Conservation (phyloP, 2,888 invertebrate species). For the Matsumyia berberina region DNA sequence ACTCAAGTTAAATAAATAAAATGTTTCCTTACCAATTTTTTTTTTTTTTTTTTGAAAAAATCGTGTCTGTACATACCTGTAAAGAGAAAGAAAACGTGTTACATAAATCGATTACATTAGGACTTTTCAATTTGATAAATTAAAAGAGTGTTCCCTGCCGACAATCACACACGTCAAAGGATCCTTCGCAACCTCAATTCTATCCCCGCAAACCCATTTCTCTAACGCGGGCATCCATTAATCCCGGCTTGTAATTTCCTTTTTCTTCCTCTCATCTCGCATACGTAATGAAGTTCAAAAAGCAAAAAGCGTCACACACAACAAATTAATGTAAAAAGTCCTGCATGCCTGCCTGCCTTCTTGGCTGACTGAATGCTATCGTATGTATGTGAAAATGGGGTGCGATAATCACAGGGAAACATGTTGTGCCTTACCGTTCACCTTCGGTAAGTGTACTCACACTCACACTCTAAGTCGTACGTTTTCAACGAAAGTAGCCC, state of each 20-base stretch:
- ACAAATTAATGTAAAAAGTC: constrained; percentile 72
- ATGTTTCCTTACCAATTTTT: constrained; percentile 50
- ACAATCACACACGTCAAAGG: constrained; percentile 4
- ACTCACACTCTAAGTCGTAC: constrained; percentile 34
- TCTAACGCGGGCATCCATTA: constrained; percentile 56
- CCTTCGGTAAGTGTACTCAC: constrained; percentile 14
- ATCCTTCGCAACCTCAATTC: neutral
- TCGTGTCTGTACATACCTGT: constrained; percentile 62
- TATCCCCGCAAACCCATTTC: neutral
- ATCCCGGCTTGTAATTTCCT: constrained; percentile 72
- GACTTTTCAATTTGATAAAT: constrained; percentile 22
- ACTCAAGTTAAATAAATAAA: neutral
- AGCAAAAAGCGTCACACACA: constrained; percentile 71
- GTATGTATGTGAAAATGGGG: constrained; percentile 56
- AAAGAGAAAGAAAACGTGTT: constrained; percentile 11
- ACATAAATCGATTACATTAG: constrained; percentile 3
- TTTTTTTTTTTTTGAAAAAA: too few relatives aligned
- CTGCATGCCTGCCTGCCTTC: constrained; percentile 21
- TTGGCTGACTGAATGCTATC: neutral
- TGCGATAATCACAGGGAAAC: constrained; percentile 72
- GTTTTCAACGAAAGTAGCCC: constrained; percentile 70
- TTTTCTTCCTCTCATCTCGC: constrained; percentile 69
- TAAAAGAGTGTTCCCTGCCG: constrained; percentile 6
- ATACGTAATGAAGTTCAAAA: constrained; percentile 71
- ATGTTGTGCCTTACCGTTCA: constrained; percentile 47